Percentiles rank a stretch among this genome's conserved stretches.
Evolutionary conservation across 1,140 invertebrate species (phyloP).

Genomic region (Cephus cinctus): DNA sequence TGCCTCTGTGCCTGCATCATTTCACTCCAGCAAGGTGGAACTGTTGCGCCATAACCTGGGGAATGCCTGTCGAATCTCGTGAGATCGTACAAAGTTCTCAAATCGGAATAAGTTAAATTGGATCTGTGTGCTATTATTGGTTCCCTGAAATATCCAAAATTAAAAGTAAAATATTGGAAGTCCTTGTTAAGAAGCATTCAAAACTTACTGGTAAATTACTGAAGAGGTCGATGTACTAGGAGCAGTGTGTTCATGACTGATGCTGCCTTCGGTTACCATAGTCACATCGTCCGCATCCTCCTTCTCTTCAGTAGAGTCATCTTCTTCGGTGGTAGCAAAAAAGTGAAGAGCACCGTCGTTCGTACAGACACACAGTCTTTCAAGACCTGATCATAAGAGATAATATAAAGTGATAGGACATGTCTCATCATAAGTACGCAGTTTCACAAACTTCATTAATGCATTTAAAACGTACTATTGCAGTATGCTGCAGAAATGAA

Average conservation of each 20-base stretch:
- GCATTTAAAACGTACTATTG: constrained; percentile 58
- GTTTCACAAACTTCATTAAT: constrained; percentile 1
- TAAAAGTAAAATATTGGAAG: constrained; percentile 7
- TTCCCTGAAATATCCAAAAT: constrained; percentile 42
- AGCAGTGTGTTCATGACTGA: constrained; percentile 27
- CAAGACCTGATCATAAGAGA: constrained; percentile 60
- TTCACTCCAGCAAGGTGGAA: constrained; percentile 89
- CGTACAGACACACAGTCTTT: constrained; percentile 80
- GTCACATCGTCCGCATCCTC: constrained; percentile 65
- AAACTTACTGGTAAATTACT: constrained; percentile 35
- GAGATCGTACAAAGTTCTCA: constrained; percentile 63
- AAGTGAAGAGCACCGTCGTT: constrained; percentile 78
- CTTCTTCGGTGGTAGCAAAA: constrained; percentile 71
- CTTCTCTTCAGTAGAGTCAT: constrained; percentile 69
- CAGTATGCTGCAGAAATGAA: constrained; percentile 77
- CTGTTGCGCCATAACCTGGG: constrained; percentile 77
- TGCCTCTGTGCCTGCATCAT: constrained; percentile 88
- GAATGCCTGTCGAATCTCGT: constrained; percentile 66
- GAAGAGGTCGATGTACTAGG: constrained; percentile 49
- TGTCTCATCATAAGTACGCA: not conserved
- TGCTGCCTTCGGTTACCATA: constrained; percentile 43
- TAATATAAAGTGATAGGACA: constrained; percentile 4
- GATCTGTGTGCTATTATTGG: constrained; percentile 59
- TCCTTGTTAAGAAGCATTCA: constrained; percentile 1
- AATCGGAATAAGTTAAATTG: constrained; percentile 56